A percentile compares a stretch with the other conserved stretches of the same genome.
phyloP scores from a whole-genome alignment of 2,888 invertebrate genomes.

The Synergus gifuensis region DNA sequence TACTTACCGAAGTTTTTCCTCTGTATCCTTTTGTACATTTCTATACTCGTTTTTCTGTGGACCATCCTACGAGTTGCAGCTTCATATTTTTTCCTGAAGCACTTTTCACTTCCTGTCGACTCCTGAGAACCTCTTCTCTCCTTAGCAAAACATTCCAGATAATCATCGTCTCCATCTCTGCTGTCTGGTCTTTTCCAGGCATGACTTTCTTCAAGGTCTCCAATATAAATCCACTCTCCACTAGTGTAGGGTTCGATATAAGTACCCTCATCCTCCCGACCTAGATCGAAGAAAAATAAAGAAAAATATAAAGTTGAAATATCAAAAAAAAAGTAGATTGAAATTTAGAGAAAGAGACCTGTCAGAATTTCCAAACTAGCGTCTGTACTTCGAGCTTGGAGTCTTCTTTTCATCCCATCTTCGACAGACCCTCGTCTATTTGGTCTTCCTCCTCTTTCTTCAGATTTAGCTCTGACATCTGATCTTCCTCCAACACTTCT shows the following conservation, averaged over 20 bases:
- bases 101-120: slow-evolving; percentile 90
- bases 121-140: slow-evolving; percentile 79
- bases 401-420: slow-evolving; percentile 66
- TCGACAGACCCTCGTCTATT: slow-evolving; percentile 70
- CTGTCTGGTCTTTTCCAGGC: slow-evolving; percentile 81
- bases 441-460: slow-evolving; percentile 70
- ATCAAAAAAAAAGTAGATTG: background rate
- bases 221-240: slow-evolving; percentile 87
- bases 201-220: slow-evolving; percentile 84
- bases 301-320: background rate
- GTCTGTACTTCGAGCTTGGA: slow-evolving; percentile 83
- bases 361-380: slow-evolving; percentile 80
- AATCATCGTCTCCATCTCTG: slow-evolving; percentile 75
- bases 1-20: slow-evolving; percentile 90
- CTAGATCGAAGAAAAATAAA: slow-evolving; percentile 52
- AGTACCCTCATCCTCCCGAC: slow-evolving; percentile 84
- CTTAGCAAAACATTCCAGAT: slow-evolving; percentile 63
- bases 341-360: slow-evolving; percentile 58
- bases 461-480: slow-evolving; percentile 87
- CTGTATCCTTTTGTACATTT: slow-evolving; percentile 92
- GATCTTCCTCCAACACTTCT: slow-evolving; percentile 81
- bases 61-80: slow-evolving; percentile 93
- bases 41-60: slow-evolving; percentile 92
- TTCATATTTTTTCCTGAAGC: slow-evolving; percentile 91
- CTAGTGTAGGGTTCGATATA: slow-evolving; percentile 87